A percentile compares a stretch with the other conserved stretches of the same genome.
These are phyloP conservation scores for Onychostoma macrolepis DNA, from an alignment of 2,113 vertebrate genomes.

Conservation along the genomic window DNA sequence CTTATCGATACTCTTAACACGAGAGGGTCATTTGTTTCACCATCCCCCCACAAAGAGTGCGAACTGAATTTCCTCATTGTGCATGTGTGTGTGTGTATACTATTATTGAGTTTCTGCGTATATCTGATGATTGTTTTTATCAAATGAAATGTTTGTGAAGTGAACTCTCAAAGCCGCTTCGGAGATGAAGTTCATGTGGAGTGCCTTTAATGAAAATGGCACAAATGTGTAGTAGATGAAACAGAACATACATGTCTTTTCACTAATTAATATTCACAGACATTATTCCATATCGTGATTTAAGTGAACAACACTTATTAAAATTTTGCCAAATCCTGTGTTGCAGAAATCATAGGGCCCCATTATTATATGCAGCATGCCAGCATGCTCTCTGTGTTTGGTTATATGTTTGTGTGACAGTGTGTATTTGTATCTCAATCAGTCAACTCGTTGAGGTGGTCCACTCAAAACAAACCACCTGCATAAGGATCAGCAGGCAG, in stretches of 20 bases:
- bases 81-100: constrained; percentile 20
- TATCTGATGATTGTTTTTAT: not conserved
- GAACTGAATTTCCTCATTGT: constrained; percentile 58
- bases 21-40: constrained; percentile 48
- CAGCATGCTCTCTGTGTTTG: not conserved
- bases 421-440: not conserved
- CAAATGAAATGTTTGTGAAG: not conserved
- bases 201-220: not conserved
- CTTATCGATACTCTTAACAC: constrained; percentile 57
- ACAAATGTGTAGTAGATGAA: not conserved
- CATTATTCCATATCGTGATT: not conserved
- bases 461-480: not conserved
- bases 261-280: not conserved
- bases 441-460: not conserved
- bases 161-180: not conserved
- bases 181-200: not conserved
- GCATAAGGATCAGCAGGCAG: not conserved
- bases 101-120: constrained; percentile 6
- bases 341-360: not conserved
- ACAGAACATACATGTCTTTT: not conserved
- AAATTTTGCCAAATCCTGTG: not conserved
- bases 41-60: constrained; percentile 27
- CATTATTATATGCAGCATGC: not conserved
- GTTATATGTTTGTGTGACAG: not conserved
- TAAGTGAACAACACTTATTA: not conserved